Percentiles rank a stretch among this genome's conserved stretches.
phyloP scores from a whole-genome alignment of 2,888 invertebrate genomes.

The Panzeria rudis region DNA sequence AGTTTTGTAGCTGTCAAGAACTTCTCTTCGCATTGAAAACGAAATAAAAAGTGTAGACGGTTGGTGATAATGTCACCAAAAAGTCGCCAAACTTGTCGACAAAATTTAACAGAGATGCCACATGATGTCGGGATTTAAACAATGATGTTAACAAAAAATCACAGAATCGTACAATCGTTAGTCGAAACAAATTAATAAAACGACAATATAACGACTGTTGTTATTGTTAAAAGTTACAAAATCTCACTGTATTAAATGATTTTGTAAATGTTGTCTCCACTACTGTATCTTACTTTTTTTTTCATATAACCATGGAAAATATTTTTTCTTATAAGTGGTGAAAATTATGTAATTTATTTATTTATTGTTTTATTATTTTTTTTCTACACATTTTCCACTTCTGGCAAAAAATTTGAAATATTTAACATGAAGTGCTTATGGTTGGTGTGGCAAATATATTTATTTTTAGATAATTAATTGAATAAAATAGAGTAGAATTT shows the following conservation, averaged over 20 bases:
- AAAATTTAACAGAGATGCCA: too few species aligned
- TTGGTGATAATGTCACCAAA: too few species aligned
- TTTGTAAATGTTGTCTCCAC: not conserved
- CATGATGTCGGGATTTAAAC: too few species aligned
- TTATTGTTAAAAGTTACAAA: too few species aligned
- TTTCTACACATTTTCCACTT: not conserved
- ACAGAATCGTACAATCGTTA: too few species aligned
- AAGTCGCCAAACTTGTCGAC: too few species aligned
- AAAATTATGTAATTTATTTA: conserved; percentile 22
- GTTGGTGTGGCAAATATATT: not conserved
- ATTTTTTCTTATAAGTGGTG: not conserved
- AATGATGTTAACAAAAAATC: too few species aligned
- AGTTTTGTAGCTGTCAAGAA: too few species aligned
- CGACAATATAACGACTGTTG: too few species aligned
- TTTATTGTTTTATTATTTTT: not conserved
- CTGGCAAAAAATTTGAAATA: not conserved
- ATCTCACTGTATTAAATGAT: not conserved
- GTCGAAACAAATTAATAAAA: too few species aligned
- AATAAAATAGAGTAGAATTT: not conserved
- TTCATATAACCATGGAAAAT: not conserved
- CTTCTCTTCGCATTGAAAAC: too few species aligned
- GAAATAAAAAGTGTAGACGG: too few species aligned
- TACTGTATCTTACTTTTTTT: not conserved
- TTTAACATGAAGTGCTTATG: not conserved
- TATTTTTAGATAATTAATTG: not conserved